These are phyloP conservation scores for Eupristina koningsbergeri DNA, from an alignment of 1,140 invertebrate genomes.

Conservation along the genomic window DNA sequence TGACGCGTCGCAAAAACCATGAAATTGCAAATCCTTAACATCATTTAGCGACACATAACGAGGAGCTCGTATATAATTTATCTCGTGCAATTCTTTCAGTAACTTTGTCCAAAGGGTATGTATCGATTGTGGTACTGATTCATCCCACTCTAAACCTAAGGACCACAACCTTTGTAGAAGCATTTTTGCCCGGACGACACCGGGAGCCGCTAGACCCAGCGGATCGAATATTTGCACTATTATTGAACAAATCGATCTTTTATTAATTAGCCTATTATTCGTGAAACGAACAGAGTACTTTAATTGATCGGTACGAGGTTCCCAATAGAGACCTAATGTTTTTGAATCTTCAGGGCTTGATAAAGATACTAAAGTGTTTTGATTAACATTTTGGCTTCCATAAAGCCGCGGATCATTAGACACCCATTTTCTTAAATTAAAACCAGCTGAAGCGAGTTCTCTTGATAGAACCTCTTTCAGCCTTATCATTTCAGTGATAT, in stretches of 20 bases:
- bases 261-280: background rate
- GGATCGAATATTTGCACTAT: conserved; percentile 47
- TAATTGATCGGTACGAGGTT: background rate
- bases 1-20: conserved; percentile 25
- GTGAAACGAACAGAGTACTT: background rate
- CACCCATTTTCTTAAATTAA: no score
- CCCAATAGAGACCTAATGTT: conserved; percentile 30
- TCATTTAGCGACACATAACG: no score
- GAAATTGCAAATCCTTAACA: background rate
- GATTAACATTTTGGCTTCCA: conserved; percentile 49
- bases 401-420: conserved; percentile 67
- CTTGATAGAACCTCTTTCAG: conserved; percentile 53
- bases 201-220: background rate
- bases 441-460: conserved; percentile 55
- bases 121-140: background rate
- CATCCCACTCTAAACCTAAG: conserved; percentile 15
- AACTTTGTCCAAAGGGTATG: background rate
- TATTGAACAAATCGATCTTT: conserved; percentile 29
- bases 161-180: conserved; percentile 38
- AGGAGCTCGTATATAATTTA: no score
- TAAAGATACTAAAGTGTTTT: background rate
- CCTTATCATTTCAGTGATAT: conserved; percentile 57
- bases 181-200: conserved; percentile 35
- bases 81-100: no score
- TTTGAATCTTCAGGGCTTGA: no score